Conservation (phyloP, 2,113 vertebrate genomes). For the Halcyon malimbica region DNA sequence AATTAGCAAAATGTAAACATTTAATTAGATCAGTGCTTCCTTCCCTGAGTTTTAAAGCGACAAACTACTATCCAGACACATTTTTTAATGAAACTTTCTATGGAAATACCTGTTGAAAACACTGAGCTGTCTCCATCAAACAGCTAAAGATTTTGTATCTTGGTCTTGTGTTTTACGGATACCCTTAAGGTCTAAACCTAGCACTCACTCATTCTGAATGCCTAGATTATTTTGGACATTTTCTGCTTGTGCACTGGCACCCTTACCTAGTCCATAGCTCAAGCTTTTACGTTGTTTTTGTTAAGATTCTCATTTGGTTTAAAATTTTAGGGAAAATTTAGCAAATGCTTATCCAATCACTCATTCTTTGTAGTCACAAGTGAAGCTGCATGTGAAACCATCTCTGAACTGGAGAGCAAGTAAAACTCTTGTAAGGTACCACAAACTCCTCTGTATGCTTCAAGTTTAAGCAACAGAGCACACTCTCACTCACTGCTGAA, state of each 20-base stretch:
- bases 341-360: background rate
- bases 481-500: background rate
- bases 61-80: background rate
- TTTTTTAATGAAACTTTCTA: background rate
- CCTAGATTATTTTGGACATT: background rate
- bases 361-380: background rate
- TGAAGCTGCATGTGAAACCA: background rate
- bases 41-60: background rate
- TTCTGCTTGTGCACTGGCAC: background rate
- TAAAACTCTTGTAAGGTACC: background rate
- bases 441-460: background rate
- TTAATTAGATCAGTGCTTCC: conserved; percentile 19
- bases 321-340: background rate
- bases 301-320: background rate
- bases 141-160: background rate
- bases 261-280: background rate
- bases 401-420: background rate
- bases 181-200: background rate
- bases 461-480: background rate
- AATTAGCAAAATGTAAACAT: conserved; percentile 62
- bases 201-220: background rate
- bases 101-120: background rate
- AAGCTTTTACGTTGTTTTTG: background rate
- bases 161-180: background rate
- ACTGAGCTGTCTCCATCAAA: background rate